Evolutionary conservation across 2,113 vertebrate species (phyloP).

Genomic region (Dunckerocampus dactyliophorus): DNA sequence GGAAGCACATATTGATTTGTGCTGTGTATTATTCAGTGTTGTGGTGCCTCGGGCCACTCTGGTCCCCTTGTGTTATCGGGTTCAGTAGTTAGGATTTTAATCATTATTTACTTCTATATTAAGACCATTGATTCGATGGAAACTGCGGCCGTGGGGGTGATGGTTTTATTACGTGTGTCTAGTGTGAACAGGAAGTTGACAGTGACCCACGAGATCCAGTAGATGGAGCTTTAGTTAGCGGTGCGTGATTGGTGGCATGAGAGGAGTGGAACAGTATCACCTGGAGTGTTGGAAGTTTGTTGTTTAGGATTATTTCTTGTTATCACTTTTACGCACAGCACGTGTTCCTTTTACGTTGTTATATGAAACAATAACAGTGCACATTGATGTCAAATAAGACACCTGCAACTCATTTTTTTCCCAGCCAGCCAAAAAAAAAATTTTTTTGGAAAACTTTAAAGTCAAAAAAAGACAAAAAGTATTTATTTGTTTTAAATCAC

Average conservation of each 20-base stretch:
- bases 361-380: too few relatives aligned
- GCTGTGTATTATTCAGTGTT: slow-evolving; percentile 51
- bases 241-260: not conserved
- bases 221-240: not conserved
- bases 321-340: not conserved
- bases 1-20: slow-evolving; percentile 54
- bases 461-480: too few relatives aligned
- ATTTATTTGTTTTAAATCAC: too few relatives aligned
- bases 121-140: slow-evolving; percentile 56
- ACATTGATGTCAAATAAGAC: too few relatives aligned
- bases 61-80: slow-evolving; percentile 30
- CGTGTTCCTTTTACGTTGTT: too few relatives aligned
- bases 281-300: not conserved
- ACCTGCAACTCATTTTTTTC: too few relatives aligned
- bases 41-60: slow-evolving; percentile 47
- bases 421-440: too few relatives aligned
- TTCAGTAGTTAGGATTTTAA: slow-evolving; percentile 30
- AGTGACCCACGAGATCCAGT: not conserved
- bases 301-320: not conserved
- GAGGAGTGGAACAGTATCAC: not conserved
- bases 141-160: slow-evolving; percentile 12
- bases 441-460: too few relatives aligned
- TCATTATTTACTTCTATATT: slow-evolving; percentile 58
- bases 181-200: not conserved
- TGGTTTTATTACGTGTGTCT: slow-evolving; percentile 5